Evolutionary conservation across 2,888 invertebrate genomes (phyloP), one percentile per base, ranked within the genome.

Genomic region (Thalpophila matura): DNA sequence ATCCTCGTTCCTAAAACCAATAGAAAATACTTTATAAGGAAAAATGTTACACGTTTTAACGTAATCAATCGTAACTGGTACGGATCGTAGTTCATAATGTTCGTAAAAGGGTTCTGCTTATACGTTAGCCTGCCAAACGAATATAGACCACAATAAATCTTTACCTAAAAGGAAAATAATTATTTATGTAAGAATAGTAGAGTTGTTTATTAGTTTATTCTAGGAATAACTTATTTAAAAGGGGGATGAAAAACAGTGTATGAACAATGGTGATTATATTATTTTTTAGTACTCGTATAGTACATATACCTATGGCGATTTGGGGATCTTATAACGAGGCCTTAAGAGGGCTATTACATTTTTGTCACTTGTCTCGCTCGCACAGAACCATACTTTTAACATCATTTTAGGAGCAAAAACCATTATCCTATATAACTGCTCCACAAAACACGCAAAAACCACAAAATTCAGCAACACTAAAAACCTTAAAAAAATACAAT

Each of bases 31-130:
- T 27, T 12, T 7, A 22, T 14, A 40, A 33, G 5, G 27, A 14
- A 53, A 53, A 43, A 14, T 9, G 20, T 33, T 29, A 45, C 43
- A 45, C 50, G 9, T 43, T 46, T 24, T 22, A 27, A 43, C 38
- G 35, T 33, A 14, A 49, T 40, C 33, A 12, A 35, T 31, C 69
- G 62, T 68, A 69, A 62, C 62, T 37, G 62, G 69, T 68, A 68
- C 46, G 31, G 12, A 10, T 1, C 26, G 27, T 24, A 37, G 33
- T n/a, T 10, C 4, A 27, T 26, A 31, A 9, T 3, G 24, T 9
- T 29, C 2, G 7, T 26, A 7, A 10, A 46, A 46, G 33, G 18
- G 7, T 9, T 26, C 16, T 50, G 40, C 50, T 61, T 35, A 33
- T 29, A 42, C 3, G 27, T 43, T 16, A 37, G 16, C 31, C 26